Evolutionary conservation across 2,797 vertebrate genomes (phyloP).

Genomic region (Miichthys miiuy): DNA sequence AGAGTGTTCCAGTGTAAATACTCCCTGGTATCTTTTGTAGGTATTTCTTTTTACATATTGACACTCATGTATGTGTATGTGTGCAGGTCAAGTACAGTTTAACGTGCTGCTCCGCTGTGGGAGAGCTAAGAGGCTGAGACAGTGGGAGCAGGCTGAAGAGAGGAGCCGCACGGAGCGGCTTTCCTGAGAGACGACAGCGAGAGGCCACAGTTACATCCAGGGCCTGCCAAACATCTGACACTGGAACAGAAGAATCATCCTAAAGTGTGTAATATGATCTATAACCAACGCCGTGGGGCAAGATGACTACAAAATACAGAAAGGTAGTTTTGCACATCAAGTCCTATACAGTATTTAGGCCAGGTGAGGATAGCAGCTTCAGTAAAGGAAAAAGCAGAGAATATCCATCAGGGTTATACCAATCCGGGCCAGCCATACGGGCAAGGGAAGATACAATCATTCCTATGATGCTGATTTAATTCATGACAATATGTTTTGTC

Average conservation of each 20-base stretch:
- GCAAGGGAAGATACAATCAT: not conserved
- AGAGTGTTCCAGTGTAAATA: slow-evolving; percentile 36
- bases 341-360: not conserved
- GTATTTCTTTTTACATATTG: slow-evolving; percentile 23
- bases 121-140: slow-evolving; percentile 34
- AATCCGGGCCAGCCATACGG: not conserved
- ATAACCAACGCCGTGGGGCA: not conserved
- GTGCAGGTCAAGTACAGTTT: slow-evolving; percentile 35
- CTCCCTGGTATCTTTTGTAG: slow-evolving; percentile 32
- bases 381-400: slow-evolving; percentile 29
- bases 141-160: slow-evolving; percentile 27
- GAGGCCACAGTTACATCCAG: slow-evolving; percentile 52
- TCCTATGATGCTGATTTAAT: not conserved
- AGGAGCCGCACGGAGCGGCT: slow-evolving; percentile 59
- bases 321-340: slow-evolving; percentile 1
- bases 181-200: slow-evolving; percentile 79
- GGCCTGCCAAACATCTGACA: not conserved
- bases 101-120: slow-evolving; percentile 5
- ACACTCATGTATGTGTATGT: slow-evolving; percentile 5
- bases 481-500: not conserved
- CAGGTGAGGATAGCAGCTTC: slow-evolving; percentile 7
- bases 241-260: slow-evolving; percentile 5
- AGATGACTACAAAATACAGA: slow-evolving; percentile 2
- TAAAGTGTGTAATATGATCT: not conserved
- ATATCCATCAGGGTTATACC: not conserved